These are phyloP conservation scores for Drosophila eohydei DNA, from an alignment of 2,888 invertebrate species.

Conservation along the genomic window DNA sequence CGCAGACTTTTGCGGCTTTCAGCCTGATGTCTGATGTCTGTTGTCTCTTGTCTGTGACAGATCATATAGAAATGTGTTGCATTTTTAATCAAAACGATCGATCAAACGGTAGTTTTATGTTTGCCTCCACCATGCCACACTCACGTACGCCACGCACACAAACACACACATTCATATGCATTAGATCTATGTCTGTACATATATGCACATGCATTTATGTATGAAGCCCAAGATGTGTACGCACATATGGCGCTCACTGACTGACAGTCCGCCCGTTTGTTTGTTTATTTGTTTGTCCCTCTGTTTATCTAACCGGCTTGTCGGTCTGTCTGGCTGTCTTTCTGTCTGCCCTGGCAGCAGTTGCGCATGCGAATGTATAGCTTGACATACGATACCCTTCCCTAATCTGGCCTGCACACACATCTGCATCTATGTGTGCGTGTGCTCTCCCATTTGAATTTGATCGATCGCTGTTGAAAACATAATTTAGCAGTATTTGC, in stretches of 20 bases:
- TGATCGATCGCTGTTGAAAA: slow-evolving; percentile 73
- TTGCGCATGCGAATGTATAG: slow-evolving; percentile 65
- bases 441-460: slow-evolving; percentile 45
- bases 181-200: not conserved
- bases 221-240: slow-evolving; percentile 41
- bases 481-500: slow-evolving; percentile 48
- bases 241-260: slow-evolving; percentile 68
- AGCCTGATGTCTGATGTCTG: slow-evolving; percentile 26
- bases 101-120: slow-evolving; percentile 83
- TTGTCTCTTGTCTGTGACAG: slow-evolving; percentile 74
- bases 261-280: slow-evolving; percentile 40
- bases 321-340: slow-evolving; percentile 7
- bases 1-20: slow-evolving; percentile 70
- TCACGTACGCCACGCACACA: not conserved
- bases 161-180: not conserved
- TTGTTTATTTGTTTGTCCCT: slow-evolving; percentile 30
- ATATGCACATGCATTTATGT: slow-evolving; percentile 39
- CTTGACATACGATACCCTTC: slow-evolving; percentile 71
- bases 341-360: slow-evolving; percentile 4
- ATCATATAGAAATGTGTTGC: slow-evolving; percentile 83
- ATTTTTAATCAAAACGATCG: slow-evolving; percentile 84
- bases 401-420: slow-evolving; percentile 40
- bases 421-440: slow-evolving; percentile 10
- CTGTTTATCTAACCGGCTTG: slow-evolving; percentile 41
- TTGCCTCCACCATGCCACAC: slow-evolving; percentile 29